A percentile compares a stretch with the other conserved stretches of the same genome.
Evolutionary conservation across 2,888 invertebrate genomes (phyloP).

Genomic region (Cheilosia soror): DNA sequence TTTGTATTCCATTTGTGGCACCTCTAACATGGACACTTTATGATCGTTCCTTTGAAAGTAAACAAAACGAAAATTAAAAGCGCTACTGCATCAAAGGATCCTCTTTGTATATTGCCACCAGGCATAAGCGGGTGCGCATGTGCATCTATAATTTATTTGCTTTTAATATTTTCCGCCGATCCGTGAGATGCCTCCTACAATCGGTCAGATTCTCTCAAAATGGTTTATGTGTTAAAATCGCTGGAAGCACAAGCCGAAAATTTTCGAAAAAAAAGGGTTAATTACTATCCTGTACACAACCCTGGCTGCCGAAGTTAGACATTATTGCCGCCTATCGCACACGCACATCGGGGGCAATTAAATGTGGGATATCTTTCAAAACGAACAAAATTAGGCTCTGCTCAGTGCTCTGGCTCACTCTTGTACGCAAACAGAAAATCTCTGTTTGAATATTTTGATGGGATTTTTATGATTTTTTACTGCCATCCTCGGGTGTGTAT

Average conservation of each 20-base stretch:
- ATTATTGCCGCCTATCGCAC: conserved; percentile 65
- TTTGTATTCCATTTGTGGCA: conserved; percentile 73
- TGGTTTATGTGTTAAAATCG: conserved; percentile 31
- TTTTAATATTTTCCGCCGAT: conserved; percentile 74
- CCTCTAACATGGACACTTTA: conserved; percentile 55
- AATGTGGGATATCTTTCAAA: conserved; percentile 55
- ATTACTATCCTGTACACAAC: conserved; percentile 68
- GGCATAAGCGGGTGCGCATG: conserved; percentile 51
- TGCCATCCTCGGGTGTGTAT: conserved; percentile 44
- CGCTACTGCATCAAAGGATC: conserved; percentile 67
- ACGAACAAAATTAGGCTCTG: conserved; percentile 22
- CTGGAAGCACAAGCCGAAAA: conserved; percentile 45
- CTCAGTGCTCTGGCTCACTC: conserved; percentile 17
- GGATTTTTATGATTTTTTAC: conserved; percentile 74
- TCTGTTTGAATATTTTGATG: conserved; percentile 65
- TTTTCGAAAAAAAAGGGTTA: conserved; percentile 38
- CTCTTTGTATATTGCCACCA: background rate
- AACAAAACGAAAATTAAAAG: conserved; percentile 45
- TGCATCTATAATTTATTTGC: conserved; percentile 73
- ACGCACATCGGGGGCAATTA: conserved; percentile 71
- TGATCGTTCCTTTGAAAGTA: conserved; percentile 48
- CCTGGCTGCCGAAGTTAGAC: conserved; percentile 41
- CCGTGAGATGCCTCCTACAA: conserved; percentile 41
- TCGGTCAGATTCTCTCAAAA: conserved; percentile 2
- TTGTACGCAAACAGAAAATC: conserved; percentile 51